These are phyloP conservation scores for Anabacerthia variegaticeps DNA, from an alignment of 2,797 vertebrate species.

Conservation along the genomic window DNA sequence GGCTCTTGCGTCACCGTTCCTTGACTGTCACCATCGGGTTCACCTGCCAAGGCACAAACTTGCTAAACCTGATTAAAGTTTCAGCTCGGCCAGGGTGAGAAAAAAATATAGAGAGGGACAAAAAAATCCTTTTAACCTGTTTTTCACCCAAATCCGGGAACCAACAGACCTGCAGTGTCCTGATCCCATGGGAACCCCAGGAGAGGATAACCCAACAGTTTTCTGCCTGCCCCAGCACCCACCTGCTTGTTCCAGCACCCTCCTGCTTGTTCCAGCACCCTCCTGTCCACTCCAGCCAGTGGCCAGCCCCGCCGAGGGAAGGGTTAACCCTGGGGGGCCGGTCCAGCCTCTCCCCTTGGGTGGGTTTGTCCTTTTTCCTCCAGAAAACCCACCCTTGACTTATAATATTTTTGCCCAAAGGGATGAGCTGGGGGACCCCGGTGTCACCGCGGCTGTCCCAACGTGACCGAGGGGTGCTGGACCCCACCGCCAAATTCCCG, in stretches of 20 bases:
- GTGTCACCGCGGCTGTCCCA: neutral
- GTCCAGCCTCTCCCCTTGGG: slow-evolving; percentile 4
- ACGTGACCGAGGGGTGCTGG: neutral
- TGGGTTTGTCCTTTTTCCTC: slow-evolving; percentile 8
- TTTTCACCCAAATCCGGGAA: neutral
- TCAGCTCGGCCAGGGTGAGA: neutral
- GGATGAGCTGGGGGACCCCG: neutral
- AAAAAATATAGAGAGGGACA: neutral
- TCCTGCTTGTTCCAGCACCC: neutral
- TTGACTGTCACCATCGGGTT: neutral
- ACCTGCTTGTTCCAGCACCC: neutral
- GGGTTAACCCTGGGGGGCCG: slow-evolving; percentile 26
- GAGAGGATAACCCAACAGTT: accelerated
- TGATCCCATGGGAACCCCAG: accelerated
- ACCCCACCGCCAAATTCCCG: accelerated
- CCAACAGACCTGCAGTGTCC: accelerated
- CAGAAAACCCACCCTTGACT: neutral
- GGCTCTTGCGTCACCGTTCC: neutral
- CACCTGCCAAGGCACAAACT: neutral
- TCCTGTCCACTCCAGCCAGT: neutral
- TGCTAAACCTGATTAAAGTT: slow-evolving; percentile 8
- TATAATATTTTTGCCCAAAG: neutral
- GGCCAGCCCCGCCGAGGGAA: neutral
- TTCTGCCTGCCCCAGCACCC: neutral
- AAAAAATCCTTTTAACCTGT: neutral